Evolutionary conservation across 1,140 invertebrate genomes (phyloP).

Genomic region (Rhynchophorus ferrugineus): DNA sequence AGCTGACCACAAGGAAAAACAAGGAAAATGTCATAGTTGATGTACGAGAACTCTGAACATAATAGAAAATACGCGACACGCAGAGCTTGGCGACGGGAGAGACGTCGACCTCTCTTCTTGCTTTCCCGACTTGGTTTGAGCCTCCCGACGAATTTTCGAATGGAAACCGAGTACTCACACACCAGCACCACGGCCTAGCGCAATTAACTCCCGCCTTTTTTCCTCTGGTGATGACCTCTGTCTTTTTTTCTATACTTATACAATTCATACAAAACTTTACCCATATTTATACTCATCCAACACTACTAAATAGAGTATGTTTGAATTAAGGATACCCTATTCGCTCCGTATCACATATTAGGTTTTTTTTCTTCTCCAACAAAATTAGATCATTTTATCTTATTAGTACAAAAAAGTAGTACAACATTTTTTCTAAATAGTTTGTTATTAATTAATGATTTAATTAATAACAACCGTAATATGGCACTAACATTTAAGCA

Average conservation of each 20-base stretch:
- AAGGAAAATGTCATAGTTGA: slow-evolving; percentile 3
- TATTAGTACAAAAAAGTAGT: no score
- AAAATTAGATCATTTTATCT: no score
- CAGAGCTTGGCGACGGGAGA: background rate
- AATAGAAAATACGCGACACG: background rate
- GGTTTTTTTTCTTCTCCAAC: no score
- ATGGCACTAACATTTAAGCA: no score
- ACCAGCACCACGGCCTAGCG: background rate
- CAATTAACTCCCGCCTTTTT: background rate
- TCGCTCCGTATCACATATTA: no score
- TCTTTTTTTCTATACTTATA: background rate
- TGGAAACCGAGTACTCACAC: background rate
- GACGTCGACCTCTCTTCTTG: background rate
- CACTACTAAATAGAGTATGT: no score
- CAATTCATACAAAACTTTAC: no score
- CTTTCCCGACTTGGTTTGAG: background rate
- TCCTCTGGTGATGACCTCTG: background rate
- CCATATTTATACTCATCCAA: no score
- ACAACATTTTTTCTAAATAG: no score
- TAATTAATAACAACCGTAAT: no score
- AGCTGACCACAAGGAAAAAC: background rate
- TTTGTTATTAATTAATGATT: no score
- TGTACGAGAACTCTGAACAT: background rate
- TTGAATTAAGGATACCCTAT: no score
- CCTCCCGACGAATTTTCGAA: background rate